Evolutionary conservation across 2,888 invertebrate species (phyloP), one percentile per base, ranked within the genome.

Genomic region (Sminthurides aquaticus): DNA sequence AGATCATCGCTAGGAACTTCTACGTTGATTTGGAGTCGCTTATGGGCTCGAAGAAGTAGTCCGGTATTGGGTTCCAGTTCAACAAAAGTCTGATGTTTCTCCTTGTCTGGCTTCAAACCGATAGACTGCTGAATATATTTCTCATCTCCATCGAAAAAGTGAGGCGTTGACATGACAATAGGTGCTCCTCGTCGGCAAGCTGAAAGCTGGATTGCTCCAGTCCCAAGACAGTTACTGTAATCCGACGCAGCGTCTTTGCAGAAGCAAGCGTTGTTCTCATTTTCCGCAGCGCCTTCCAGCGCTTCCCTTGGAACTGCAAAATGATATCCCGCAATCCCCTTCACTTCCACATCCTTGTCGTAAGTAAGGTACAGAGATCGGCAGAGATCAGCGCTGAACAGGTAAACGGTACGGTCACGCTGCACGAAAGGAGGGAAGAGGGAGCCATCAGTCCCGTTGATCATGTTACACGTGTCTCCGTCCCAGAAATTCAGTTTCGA

Each of bases 371-470:
- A 67, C 1, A 71, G 60, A n/a, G 71, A 69, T 2, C 71, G 71
- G 71, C 79, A 80, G 15, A 79, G 66, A 62, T 79, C 78, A 2
- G 76, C 74, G 11, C 76, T 75, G 68, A 78, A 79, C 0, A 79
- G 75, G 48, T 75, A 74, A 5, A 79, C 59, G 1, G 73, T 71
- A 20, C 77, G 75, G 29, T 74, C 68, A 64, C 76, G 76, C 26
- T 71, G 66, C 8, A 79, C 72, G 55, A 76, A 76, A 1, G 79
- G 79, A 11, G 76, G 76, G 72, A 79, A 78, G 25, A 78, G 72
- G 2, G 76, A 75, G 5, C 80, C 79, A 68, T 80, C 80, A 1
- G 77, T 78, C 2, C 79, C 79, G 25, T 76, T 76, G 67, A 79
- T 75, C 70, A 71, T 72, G 57, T 76, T 74, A 34, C 65, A 65